Conservation (phyloP, 1,140 invertebrate genomes). For the Tribolium castaneum region DNA sequence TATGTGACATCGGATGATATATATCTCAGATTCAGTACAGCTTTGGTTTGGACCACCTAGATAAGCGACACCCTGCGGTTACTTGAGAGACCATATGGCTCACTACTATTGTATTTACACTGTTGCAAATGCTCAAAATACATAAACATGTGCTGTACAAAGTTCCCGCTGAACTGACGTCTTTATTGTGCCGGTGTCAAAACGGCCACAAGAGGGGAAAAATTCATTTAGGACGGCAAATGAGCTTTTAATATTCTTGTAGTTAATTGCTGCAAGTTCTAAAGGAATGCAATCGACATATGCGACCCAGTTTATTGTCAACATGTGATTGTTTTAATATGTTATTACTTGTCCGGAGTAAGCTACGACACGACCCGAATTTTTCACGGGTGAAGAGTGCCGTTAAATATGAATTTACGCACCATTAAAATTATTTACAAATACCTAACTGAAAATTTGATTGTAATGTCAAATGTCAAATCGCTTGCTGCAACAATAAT, state of each 20-base stretch:
- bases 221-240: too few relatives aligned
- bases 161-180: conserved; percentile 24
- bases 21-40: conserved; percentile 27
- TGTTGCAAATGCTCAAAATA: conserved; percentile 46
- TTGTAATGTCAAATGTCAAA: background rate
- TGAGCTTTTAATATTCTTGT: too few relatives aligned
- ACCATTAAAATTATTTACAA: background rate
- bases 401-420: background rate
- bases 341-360: background rate
- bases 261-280: background rate
- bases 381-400: background rate
- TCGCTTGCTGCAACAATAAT: background rate
- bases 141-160: conserved; percentile 31
- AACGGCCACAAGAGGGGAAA: background rate
- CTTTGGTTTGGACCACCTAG: conserved; percentile 47
- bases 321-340: background rate
- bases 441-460: background rate
- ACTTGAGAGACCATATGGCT: conserved; percentile 48
- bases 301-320: background rate
- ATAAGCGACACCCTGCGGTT: conserved; percentile 48
- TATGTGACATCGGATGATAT: conserved; percentile 41
- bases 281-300: background rate
- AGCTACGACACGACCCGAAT: too few relatives aligned
- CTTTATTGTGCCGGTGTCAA: conserved; percentile 15
- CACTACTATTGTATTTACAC: conserved; percentile 49